These are phyloP conservation scores for Nyctereutes procyonoides DNA, from an alignment of 2,113 vertebrate genomes.

Conservation along the genomic window DNA sequence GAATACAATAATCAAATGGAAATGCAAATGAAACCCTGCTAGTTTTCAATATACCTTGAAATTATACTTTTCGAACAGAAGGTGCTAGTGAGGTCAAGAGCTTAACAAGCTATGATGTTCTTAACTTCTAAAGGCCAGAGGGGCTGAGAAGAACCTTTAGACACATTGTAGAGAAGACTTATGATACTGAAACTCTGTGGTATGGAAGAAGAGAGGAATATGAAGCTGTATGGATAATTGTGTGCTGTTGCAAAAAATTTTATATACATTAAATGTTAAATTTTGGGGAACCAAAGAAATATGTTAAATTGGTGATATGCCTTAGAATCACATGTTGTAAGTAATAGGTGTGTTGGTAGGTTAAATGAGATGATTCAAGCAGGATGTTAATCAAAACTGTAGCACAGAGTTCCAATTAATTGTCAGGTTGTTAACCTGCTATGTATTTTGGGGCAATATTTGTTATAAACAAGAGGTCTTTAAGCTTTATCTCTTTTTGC, in stretches of 20 bases:
- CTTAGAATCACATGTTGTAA: background rate
- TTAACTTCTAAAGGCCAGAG: background rate
- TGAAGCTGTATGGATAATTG: background rate
- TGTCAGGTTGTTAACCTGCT: conserved; percentile 8
- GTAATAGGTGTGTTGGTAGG: background rate
- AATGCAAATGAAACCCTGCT: background rate
- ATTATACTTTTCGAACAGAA: background rate
- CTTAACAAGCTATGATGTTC: background rate
- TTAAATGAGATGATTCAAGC: background rate
- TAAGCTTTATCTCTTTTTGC: background rate
- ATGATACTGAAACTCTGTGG: background rate
- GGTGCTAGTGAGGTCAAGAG: background rate
- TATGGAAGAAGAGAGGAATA: background rate
- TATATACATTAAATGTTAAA: background rate
- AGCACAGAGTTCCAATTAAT: background rate
- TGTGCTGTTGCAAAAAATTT: background rate
- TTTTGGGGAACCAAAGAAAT: background rate
- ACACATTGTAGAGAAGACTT: background rate
- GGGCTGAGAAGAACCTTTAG: background rate
- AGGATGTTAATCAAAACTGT: background rate
- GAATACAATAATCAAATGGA: background rate
- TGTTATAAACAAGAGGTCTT: background rate
- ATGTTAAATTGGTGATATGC: background rate
- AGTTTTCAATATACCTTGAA: conserved; percentile 34
- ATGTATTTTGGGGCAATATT: background rate